phyloP scores from a whole-genome alignment of 2,888 invertebrate species.

The Drosophila birchii region DNA sequence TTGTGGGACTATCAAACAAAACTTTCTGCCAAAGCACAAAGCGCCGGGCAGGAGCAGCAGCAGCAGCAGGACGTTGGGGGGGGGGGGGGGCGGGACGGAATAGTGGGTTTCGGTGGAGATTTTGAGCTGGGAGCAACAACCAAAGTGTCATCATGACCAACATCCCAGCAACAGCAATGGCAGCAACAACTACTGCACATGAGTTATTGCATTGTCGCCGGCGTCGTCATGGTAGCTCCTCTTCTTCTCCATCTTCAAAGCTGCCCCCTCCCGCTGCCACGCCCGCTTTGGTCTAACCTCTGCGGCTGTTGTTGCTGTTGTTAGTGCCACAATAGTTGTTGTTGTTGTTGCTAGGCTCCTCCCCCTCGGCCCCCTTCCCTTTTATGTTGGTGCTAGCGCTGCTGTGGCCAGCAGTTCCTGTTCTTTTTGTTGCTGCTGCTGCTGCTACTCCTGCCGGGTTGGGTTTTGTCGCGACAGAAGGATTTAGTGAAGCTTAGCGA shows the following conservation, averaged over 20 bases:
- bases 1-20: slow-evolving; percentile 66
- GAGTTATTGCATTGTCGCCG: slow-evolving; percentile 73
- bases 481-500: slow-evolving; percentile 71
- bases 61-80: neutral
- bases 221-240: slow-evolving; percentile 40
- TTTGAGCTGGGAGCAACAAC: slow-evolving; percentile 47
- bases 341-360: slow-evolving; percentile 2
- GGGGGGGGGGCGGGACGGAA: neutral
- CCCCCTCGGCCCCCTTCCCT: neutral
- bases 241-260: slow-evolving; percentile 15
- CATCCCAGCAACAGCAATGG: slow-evolving; percentile 33
- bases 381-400: slow-evolving; percentile 27
- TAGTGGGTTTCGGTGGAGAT: slow-evolving; percentile 9
- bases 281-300: slow-evolving; percentile 21
- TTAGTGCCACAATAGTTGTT: slow-evolving; percentile 8
- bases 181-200: slow-evolving; percentile 55
- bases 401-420: slow-evolving; percentile 49
- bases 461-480: slow-evolving; percentile 66
- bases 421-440: slow-evolving; percentile 33
- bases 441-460: slow-evolving; percentile 28
- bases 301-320: slow-evolving; percentile 3
- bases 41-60: neutral
- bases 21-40: slow-evolving; percentile 66
- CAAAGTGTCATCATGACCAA: slow-evolving; percentile 55
- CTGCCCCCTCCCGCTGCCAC: neutral